Base-by-base conservation (phyloP, 37 sponge, comb jelly and placozoan genomes). In the Mnemiopsis leidyi region DNA sequence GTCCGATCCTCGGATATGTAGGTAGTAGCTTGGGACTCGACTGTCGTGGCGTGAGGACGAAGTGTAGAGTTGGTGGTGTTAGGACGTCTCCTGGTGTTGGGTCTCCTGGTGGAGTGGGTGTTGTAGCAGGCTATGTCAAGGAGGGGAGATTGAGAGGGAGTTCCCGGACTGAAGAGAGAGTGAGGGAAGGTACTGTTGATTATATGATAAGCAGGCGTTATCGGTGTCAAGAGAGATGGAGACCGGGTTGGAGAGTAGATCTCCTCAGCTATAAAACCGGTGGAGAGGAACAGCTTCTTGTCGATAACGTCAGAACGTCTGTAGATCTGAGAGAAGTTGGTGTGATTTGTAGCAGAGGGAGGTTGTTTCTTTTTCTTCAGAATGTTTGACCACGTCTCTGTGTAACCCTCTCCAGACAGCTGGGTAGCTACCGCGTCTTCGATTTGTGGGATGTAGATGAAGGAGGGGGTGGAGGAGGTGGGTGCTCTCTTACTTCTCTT, bases 281-380 rank as follows among this genome's bases (percentile, higher is more conserved):
- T 31, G 33, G 26, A 31, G 79, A 77, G 79, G 36, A 77, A 77
- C 35, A 77, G 36, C 18, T 77, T 77, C 79, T 77, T 77, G 36
- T 77, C 79, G 3, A 77, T 36, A 1, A 77, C 32, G 35, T 32
- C 79, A 20, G 79, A 77, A 20, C 33, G 30, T 0, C 36, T 28
- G 79, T 77, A 77, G 79, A 77, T 77, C 79, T 77, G 26, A 36
- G 32, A 77, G 79, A 77, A 77, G 36, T 77, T 36, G 21, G 73
- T 48, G 13, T 5, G 5, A 48, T 13, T 48, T 5, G 9, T 18
- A 13, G 61, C 5, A 48, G 61, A 48, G 61, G 13, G 13, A 13
- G 13, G 61, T 48, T 48, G 61, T 48, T 48, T 48, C 61, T 48
- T 48, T 48, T 48, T 48, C 9, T 48, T 48, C 61, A 48, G 61